Conservation (phyloP, 2,888 invertebrate species). For the Maniola hyperantus region DNA sequence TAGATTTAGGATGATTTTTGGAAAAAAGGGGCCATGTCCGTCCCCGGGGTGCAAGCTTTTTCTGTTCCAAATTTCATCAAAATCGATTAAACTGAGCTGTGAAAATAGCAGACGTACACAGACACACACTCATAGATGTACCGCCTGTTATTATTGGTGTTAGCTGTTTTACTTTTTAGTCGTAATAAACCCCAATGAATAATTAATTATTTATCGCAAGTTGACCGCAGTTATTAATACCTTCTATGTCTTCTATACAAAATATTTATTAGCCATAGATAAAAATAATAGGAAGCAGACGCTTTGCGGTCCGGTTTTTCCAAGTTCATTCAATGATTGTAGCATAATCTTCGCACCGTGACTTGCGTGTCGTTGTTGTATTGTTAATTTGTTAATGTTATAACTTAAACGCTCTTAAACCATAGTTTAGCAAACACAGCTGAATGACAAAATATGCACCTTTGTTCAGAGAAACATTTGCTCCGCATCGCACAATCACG, state of each 20-base stretch:
- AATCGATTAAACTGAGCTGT: too few relatives aligned
- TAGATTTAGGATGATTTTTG: too few relatives aligned
- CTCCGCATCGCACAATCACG: background rate
- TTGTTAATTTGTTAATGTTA: background rate
- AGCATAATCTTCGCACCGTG: conserved; percentile 31
- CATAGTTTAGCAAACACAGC: background rate
- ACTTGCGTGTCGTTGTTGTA: conserved; percentile 23
- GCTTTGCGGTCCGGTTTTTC: conserved; percentile 32
- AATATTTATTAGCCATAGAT: background rate
- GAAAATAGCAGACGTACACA: too few relatives aligned
- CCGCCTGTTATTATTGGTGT: too few relatives aligned
- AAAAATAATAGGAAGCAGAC: conserved; percentile 15
- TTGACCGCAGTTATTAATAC: conserved; percentile 7
- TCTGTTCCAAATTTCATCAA: too few relatives aligned
- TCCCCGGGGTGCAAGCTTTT: too few relatives aligned
- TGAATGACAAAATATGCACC: background rate
- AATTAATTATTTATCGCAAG: background rate
- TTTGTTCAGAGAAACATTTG: background rate
- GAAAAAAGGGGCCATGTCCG: too few relatives aligned
- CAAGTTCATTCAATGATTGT: conserved; percentile 26
- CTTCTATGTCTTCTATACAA: background rate
- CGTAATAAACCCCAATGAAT: too few relatives aligned
- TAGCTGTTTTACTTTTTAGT: too few relatives aligned
- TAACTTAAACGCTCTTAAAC: too few relatives aligned
- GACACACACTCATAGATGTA: too few relatives aligned